Conservation (phyloP, 2,888 invertebrate species). For the Lepidonotus clava region DNA sequence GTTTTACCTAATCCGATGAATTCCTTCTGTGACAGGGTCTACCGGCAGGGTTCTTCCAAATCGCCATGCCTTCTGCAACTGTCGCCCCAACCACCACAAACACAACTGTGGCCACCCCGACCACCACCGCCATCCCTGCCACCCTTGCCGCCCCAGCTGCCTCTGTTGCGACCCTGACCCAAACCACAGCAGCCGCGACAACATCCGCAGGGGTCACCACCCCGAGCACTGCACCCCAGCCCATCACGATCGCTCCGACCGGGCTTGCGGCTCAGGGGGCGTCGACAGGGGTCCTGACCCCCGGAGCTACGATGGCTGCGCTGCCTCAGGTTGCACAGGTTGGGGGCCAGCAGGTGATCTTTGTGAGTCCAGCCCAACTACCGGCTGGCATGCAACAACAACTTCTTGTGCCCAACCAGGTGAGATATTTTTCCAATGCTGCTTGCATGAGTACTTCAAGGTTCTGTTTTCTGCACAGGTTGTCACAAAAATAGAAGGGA, state of each 20-base stretch:
- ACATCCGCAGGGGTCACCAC: neutral
- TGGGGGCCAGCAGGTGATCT: slow-evolving; percentile 46
- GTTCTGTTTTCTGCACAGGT: too few species aligned
- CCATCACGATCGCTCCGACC: neutral
- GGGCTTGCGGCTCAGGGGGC: too few species aligned
- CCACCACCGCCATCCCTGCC: neutral
- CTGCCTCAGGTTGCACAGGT: slow-evolving; percentile 23
- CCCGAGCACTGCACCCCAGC: neutral
- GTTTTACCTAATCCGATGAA: too few species aligned
- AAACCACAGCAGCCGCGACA: neutral
- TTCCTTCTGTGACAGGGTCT: too few species aligned
- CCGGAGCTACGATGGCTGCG: too few species aligned
- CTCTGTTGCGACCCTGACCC: neutral
- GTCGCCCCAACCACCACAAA: neutral
- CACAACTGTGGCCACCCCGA: slow-evolving; percentile 11
- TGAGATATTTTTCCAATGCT: too few species aligned
- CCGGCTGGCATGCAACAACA: neutral
- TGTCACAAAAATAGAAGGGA: too few species aligned
- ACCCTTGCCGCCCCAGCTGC: neutral
- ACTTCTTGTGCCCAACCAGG: slow-evolving; percentile 43
- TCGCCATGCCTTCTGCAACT: neutral
- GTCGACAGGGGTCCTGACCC: too few species aligned
- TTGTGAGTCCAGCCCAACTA: slow-evolving; percentile 48
- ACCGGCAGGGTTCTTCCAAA: slow-evolving; percentile 30
- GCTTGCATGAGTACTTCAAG: too few species aligned